Evolutionary conservation across 2,797 vertebrate species (phyloP), one percentile per base, ranked within the genome.

Genomic region (Rhabdophis nuchalis): DNA sequence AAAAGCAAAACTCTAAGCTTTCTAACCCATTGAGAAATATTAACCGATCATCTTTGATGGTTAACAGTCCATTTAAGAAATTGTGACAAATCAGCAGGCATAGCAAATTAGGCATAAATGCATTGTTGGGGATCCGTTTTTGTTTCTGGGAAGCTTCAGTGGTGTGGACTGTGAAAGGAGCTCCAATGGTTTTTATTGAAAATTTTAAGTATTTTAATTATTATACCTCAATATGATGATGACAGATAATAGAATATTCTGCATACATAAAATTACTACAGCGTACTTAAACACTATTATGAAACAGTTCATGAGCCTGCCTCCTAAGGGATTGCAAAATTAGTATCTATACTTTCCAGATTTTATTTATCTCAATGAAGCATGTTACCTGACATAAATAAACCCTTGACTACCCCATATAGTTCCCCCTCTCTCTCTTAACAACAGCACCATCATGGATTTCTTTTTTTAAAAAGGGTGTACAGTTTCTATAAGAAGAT

Each of bases 291-390:
- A 50, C 3, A 12, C 41, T 68, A 46, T 1, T 88, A 46, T 53
- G 87, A 93, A 58, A 58, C 1, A 92, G 10, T 8, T 93, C 1
- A 2, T 27, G 90, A 92, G 2, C 12, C 41, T 89, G 18, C 86
- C 92, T 94, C 89, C 52, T 89, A 85, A 93, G 13, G 4, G 2
- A 56, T 7, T 89, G 20, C 46, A 90, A 85, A 29, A 12, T 32
- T 93, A 90, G 52, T 91, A 20, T 89, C 64, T 4, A 0, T 50
- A 86, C 91, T 12, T 86, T 16, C 88, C 41, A 54, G 85, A 87
- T 89, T 60, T 56, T 64, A 52, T 91, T 94, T 90, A 86, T 90
- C n/a, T 61, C 56, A 93, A 50, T 90, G 90, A 93, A 11, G 36
- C 58, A 85, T 4, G 20, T 0, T 41, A 2, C 25, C 16, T 60